Evolutionary conservation across 2,888 invertebrate genomes (phyloP).

Genomic region (Diarsia mendica): DNA sequence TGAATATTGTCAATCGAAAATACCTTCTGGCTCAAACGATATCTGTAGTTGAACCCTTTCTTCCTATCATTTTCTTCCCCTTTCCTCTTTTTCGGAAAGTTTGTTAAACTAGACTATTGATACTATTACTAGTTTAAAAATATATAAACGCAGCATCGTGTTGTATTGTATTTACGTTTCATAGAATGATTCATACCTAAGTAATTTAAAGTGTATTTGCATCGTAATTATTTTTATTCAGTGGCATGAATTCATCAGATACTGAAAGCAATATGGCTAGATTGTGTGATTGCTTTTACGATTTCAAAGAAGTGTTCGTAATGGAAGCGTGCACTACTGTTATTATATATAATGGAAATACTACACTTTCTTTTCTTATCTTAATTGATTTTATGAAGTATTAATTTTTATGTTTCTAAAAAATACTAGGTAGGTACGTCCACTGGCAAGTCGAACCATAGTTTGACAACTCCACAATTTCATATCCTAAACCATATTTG

Average conservation of each 20-base stretch:
- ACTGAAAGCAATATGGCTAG: conserved; percentile 54
- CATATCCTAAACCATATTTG: neutral
- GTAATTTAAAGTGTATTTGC: conserved; percentile 41
- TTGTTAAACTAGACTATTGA: neutral
- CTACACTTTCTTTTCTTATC: conserved; percentile 18
- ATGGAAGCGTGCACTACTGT: conserved; percentile 23
- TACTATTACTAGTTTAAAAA: neutral
- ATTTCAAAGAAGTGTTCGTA: conserved; percentile 50
- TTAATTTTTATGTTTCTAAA: neutral
- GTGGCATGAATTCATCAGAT: conserved; percentile 49
- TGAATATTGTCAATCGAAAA: neutral
- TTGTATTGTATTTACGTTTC: neutral
- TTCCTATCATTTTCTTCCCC: neutral
- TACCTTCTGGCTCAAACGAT: neutral
- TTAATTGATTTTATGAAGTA: conserved; percentile 22
- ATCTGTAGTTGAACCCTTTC: neutral
- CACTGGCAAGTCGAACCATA: neutral
- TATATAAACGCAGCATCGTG: neutral
- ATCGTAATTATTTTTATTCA: conserved; percentile 47
- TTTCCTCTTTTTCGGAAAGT: neutral
- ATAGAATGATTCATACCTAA: conserved; percentile 15
- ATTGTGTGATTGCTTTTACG: conserved; percentile 40
- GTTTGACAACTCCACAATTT: neutral
- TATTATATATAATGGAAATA: conserved; percentile 1
- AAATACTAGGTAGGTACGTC: neutral